phyloP scores from a whole-genome alignment of 2,888 invertebrate species.

The Drosophila prolongata region DNA sequence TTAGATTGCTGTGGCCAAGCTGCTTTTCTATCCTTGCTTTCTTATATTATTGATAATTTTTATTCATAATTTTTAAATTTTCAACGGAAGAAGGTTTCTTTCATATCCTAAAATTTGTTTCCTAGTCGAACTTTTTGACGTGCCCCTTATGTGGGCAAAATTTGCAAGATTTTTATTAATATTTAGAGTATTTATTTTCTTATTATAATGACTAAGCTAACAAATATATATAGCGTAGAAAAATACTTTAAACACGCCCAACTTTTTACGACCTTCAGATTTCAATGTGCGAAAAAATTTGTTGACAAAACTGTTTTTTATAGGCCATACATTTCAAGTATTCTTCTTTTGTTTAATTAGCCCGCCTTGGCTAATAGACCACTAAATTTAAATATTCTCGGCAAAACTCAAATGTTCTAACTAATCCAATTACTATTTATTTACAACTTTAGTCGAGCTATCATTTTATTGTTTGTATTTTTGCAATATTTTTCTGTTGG shows the following conservation, averaged over 20 bases:
- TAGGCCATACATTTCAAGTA: neutral
- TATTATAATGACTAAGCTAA: neutral
- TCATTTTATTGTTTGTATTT: neutral
- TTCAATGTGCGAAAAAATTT: neutral
- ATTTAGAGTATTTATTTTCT: no score
- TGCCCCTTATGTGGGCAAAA: no score
- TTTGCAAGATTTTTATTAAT: no score
- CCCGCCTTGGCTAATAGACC: slow-evolving; percentile 5
- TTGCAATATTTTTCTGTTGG: neutral
- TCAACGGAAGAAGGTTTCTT: no score
- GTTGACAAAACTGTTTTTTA: neutral
- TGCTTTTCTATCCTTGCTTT: no score
- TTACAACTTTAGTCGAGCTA: slow-evolving; percentile 4
- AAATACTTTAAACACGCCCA: neutral
- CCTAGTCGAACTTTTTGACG: no score
- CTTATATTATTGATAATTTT: no score
- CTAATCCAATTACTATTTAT: slow-evolving; percentile 8
- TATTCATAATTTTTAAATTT: no score
- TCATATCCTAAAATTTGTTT: neutral
- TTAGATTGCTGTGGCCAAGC: no score
- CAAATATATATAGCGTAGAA: neutral
- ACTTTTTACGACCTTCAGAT: neutral
- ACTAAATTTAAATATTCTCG: neutral
- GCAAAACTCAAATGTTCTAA: neutral
- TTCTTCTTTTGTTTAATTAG: slow-evolving; percentile 14